phyloP scores from a whole-genome alignment of 2,888 invertebrate genomes.

The Sacculina carcini region DNA sequence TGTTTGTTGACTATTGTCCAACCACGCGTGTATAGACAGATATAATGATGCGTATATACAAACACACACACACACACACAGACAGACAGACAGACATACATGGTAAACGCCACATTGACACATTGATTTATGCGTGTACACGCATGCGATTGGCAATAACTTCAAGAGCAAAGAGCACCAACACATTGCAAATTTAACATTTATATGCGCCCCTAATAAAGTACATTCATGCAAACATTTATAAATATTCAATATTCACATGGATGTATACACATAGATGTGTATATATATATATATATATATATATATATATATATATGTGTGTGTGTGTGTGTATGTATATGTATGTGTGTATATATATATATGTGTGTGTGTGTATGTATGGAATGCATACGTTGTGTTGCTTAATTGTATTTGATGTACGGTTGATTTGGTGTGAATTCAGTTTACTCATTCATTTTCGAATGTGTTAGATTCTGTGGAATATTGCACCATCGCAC shows the following conservation, averaged over 20 bases:
- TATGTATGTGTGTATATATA: conserved; percentile 6
- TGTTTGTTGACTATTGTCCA: no score
- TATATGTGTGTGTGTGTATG: no score
- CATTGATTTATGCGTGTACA: neutral
- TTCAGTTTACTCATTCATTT: no score
- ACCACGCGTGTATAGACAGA: no score
- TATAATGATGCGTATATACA: conserved; percentile 4
- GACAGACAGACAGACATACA: neutral
- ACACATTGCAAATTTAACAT: no score
- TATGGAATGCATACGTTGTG: no score
- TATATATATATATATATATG: conserved; percentile 8
- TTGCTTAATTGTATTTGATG: no score
- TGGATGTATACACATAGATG: neutral
- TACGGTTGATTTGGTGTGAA: no score
- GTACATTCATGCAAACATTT: neutral
- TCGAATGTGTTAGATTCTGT: no score
- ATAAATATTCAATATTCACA: conserved; percentile 6
- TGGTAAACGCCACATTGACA: neutral
- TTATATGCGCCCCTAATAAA: neutral
- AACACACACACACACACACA: neutral
- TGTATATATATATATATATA: conserved; percentile 6
- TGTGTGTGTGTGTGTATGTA: conserved; percentile 8
- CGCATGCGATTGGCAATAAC: neutral
- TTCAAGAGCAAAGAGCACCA: no score
- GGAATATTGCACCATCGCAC: no score